Conservation (phyloP, 2,113 vertebrate species). For the Gorilla gorilla region DNA sequence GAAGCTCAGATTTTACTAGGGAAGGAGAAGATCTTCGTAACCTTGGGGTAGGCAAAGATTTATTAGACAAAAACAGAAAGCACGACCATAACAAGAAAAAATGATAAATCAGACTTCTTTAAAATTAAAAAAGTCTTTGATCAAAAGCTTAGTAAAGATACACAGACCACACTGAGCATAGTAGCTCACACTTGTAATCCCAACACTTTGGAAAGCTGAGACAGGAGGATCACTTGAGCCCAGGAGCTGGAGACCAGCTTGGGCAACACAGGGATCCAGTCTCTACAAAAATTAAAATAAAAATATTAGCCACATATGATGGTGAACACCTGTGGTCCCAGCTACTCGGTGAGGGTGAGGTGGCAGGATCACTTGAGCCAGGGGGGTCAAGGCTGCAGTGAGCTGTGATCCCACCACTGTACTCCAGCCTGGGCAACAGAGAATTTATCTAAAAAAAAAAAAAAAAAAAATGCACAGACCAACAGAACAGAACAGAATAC, state of each 20-base stretch:
- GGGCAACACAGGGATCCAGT: too few species aligned
- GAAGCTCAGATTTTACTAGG: background rate
- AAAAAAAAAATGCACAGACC: background rate
- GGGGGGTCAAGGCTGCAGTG: background rate
- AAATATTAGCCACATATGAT: too few species aligned
- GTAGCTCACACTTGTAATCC: too few species aligned
- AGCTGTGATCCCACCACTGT: background rate
- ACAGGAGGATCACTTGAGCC: too few species aligned
- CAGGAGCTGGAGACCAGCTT: too few species aligned
- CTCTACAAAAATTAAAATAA: too few species aligned
- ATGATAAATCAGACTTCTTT: background rate
- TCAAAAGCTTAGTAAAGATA: background rate
- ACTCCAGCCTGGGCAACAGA: background rate
- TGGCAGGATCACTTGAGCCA: background rate
- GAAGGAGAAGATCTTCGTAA: background rate
- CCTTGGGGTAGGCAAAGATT: background rate
- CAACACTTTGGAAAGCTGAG: too few species aligned
- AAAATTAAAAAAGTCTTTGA: background rate
- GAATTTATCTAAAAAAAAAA: background rate
- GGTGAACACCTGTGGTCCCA: too few species aligned
- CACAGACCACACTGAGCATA: background rate
- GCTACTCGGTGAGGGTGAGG: background rate
- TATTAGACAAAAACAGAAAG: background rate
- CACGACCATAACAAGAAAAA: background rate
- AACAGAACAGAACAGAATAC: background rate